Base-by-base conservation (phyloP, 1,140 invertebrate species). In the Drosophila obscura region DNA sequence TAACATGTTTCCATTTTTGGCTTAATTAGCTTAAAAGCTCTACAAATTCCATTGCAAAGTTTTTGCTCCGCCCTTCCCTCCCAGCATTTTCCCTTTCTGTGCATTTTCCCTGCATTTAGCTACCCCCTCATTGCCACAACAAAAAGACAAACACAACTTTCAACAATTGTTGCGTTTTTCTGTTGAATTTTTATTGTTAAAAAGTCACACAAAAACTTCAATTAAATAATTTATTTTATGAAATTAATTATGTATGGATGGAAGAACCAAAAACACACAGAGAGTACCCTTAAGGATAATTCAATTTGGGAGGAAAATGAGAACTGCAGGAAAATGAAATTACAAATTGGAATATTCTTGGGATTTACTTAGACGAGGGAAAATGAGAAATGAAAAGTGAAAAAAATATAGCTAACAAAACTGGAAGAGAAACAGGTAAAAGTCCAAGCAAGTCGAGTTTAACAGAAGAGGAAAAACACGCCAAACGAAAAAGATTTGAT, bases 161-260 rank as follows among this genome's bases (percentile, higher is more conserved):
- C 35, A 13, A 13, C 57, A 60, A 22, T 26, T 60, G 57, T 49
- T 59, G 45, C 45, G 19, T 46, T 26, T 57, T 35, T 22, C 24
- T 56, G 41, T 44, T 35, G 22, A 53, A 60, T 51, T 62, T 28
- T 61, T 51, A 43, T 49, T 56, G 50, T 53, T 45, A 15, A 19
- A 75, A 78, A 78, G 61, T 72, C 66, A 72, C 49, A 75, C 73
- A 78, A 65, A 66, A 78, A 39, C 76, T 78, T 75, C 66, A 78
- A 75, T 76, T 76, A 78, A 78, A 78, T 66, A 52, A 72, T 72
- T 75, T 75, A 78, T 75, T 75, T 72, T 75, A 78, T 75, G 58
- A 72, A 78, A 72, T 78, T 72, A 78, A 78, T 76, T 75, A 78
- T 78, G 68, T 67, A 77, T 77, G 73, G 16, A 9, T 11, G 26